Evolutionary conservation across 2,888 invertebrate species (phyloP), one percentile per base, ranked within the genome.

Genomic region (Agonum fuliginosum): DNA sequence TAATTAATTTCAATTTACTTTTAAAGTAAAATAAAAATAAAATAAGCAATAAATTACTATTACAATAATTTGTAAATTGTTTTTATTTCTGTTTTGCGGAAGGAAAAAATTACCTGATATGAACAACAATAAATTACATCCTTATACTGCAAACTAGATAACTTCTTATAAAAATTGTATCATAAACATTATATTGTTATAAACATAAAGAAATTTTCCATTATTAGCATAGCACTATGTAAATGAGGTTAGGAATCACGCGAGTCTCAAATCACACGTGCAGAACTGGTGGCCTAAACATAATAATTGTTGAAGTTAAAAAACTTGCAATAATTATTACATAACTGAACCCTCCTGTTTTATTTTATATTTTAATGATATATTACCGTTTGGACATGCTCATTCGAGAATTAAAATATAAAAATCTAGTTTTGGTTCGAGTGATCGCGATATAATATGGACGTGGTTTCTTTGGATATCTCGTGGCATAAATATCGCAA

Each of bases 261-360:
- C 74, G 24, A 74, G 46, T 10, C 74, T 62, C 62, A 62, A 17
- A 74, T 74, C 74, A 65, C 46, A 10, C n/a, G 43, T 62, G 62
- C 17, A 19, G 24, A 14, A 10, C 24, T 5, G 20, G 67, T 41
- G 6, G 41, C 41, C 43, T 67, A 14, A 67, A 27, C 58, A 17
- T 62, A 62, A 30, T 62, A 62, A 62, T 27, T 30, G 58, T 14
- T 17, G 17, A 14, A 30, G 17, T 8, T 2, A 14, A 30, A 14
- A 30, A 62, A 19, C 58, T 62, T 30, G 17, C 12, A 22, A 20
- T n/a, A n/a, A n/a, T n/a, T n/a, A n/a, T 4, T 51, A 22, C 51
- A 51, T 34, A 30, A 62, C 30, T 30, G 30, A 8, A 46, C 14
- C 6, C n/a, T 12, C n/a, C 2, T 14, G 2, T 51, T 51, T 51